These are phyloP conservation scores for Glyptemys insculpta DNA, from an alignment of 2,797 vertebrate genomes.

Conservation along the genomic window DNA sequence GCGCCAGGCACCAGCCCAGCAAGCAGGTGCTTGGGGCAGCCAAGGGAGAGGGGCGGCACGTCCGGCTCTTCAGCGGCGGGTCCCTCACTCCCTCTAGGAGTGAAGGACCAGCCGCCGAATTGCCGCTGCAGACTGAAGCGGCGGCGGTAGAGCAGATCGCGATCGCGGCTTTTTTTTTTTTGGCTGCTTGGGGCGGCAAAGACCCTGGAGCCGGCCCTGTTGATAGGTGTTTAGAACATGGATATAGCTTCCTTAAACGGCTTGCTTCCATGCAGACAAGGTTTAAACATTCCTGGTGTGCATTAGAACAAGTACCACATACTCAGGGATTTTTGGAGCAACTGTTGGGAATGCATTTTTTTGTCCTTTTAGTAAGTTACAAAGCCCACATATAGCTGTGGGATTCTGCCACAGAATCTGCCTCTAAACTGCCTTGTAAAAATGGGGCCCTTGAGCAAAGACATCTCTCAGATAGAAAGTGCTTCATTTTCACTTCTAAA, in stretches of 20 bases:
- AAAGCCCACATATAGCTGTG: neutral
- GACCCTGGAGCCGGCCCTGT: too few species aligned
- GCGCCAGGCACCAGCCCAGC: too few species aligned
- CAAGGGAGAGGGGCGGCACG: too few species aligned
- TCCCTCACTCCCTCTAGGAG: too few species aligned
- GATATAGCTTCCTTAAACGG: neutral
- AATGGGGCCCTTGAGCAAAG: neutral
- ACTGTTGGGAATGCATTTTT: neutral
- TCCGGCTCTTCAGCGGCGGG: too few species aligned
- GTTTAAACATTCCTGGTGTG: neutral
- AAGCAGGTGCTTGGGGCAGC: too few species aligned
- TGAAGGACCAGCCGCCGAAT: too few species aligned
- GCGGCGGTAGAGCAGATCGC: too few species aligned
- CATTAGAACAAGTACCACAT: neutral
- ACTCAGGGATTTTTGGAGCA: neutral
- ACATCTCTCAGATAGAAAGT: neutral
- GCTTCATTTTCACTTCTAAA: neutral
- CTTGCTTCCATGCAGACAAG: neutral
- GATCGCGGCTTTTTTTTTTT: too few species aligned
- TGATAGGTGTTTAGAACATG: neutral
- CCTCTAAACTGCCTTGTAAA: neutral
- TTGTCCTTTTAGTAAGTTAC: neutral
- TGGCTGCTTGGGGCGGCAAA: too few species aligned
- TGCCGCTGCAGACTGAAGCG: too few species aligned
- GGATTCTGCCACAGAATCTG: neutral